Percentiles rank a stretch among this genome's conserved stretches.
Conservation (phyloP, 2,888 invertebrate genomes). For the Eueremaeus valkanovi region DNA sequence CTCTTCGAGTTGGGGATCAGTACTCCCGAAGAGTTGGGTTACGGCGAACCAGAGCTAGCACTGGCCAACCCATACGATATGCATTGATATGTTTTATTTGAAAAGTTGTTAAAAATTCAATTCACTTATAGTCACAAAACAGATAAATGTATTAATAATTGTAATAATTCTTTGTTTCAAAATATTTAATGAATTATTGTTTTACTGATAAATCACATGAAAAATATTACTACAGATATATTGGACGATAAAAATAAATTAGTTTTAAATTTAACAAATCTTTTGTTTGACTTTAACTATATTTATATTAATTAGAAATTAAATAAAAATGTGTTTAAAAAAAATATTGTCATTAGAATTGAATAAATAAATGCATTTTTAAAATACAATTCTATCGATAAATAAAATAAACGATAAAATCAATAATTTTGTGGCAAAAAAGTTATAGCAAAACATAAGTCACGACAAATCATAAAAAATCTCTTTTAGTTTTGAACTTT, state of each 20-base stretch:
- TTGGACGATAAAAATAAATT: slow-evolving; percentile 2
- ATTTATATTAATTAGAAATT: neutral
- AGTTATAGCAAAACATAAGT: neutral
- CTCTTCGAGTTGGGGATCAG: slow-evolving; percentile 86
- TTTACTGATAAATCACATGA: neutral
- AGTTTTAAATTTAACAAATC: slow-evolving; percentile 10
- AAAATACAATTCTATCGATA: neutral
- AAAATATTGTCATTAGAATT: neutral
- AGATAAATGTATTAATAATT: neutral
- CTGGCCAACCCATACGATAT: slow-evolving; percentile 52
- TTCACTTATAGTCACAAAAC: neutral
- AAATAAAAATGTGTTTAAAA: neutral
- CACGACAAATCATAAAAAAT: neutral
- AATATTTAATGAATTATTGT: neutral
- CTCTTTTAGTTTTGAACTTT: neutral
- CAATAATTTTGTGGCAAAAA: neutral
- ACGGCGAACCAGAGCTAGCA: slow-evolving; percentile 92
- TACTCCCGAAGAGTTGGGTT: slow-evolving; percentile 92
- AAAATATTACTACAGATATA: neutral
- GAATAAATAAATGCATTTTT: neutral
- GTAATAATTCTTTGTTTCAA: neutral
- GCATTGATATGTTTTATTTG: neutral
- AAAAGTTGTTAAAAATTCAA: neutral
- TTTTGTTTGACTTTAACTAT: neutral
- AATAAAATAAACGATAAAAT: neutral